Evolutionary conservation across 2,113 vertebrate genomes (phyloP).

Genomic region (Dicrurus megarhynchus): DNA sequence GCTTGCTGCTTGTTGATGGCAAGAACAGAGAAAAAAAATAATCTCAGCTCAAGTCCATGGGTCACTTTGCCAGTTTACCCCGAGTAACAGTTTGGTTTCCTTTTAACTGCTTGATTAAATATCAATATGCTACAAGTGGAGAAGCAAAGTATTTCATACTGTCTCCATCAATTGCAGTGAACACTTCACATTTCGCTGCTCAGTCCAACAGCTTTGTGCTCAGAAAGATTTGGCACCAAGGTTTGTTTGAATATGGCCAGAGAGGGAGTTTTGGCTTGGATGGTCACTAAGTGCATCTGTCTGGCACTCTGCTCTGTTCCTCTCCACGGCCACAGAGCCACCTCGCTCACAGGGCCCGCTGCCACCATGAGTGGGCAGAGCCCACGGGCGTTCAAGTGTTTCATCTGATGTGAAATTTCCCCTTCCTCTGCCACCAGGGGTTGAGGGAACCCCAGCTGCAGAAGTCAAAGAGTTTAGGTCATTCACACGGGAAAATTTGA

Average conservation of each 20-base stretch:
- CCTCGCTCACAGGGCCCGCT: accelerated
- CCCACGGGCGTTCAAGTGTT: neutral
- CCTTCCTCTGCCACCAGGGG: neutral
- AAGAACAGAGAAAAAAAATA: neutral
- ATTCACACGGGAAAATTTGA: neutral
- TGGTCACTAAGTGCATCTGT: neutral
- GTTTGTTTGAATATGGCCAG: neutral
- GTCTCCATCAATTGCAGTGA: neutral
- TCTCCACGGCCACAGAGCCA: neutral
- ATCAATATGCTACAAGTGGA: neutral
- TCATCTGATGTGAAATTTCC: neutral
- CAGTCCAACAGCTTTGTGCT: neutral
- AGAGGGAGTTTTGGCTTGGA: neutral
- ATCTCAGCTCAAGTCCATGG: neutral
- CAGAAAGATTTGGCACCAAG: neutral
- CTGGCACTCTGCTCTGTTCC: neutral
- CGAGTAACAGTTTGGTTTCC: neutral
- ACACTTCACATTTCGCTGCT: neutral
- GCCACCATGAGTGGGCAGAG: neutral
- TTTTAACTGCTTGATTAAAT: neutral
- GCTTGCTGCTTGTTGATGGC: neutral
- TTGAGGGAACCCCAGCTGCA: neutral
- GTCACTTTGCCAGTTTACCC: neutral
- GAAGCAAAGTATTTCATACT: neutral
- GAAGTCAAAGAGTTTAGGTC: neutral